Conservation (phyloP, 2,888 invertebrate genomes). For the Rhopalosiphum nymphaeae region DNA sequence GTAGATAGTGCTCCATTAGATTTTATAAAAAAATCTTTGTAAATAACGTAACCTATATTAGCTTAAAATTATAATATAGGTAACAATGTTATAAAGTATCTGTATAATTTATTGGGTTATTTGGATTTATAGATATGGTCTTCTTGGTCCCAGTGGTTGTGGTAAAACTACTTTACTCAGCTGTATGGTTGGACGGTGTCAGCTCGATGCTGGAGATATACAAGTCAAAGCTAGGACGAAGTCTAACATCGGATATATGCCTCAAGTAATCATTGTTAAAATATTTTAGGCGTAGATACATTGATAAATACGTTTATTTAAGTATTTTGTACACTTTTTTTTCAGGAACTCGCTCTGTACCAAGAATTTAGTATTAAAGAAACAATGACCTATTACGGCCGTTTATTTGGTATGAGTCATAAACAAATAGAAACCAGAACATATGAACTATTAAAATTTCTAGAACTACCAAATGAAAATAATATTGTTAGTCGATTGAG, state of each 20-base stretch:
- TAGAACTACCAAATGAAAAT: constrained; percentile 68
- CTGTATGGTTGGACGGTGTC: constrained; percentile 84
- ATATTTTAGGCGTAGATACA: background rate
- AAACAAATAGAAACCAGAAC: constrained; percentile 68
- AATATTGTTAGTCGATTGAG: constrained; percentile 68
- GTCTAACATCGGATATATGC: constrained; percentile 79
- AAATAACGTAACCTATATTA: background rate
- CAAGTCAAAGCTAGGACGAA: constrained; percentile 80
- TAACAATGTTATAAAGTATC: background rate
- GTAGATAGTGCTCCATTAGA: background rate
- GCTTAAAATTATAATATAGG: too few relatives aligned
- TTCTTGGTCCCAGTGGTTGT: constrained; percentile 91
- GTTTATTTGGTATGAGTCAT: constrained; percentile 71
- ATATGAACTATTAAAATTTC: constrained; percentile 67
- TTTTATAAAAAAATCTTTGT: background rate
- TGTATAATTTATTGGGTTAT: background rate
- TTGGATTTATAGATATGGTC: constrained; percentile 78
- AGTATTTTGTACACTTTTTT: constrained; percentile 40
- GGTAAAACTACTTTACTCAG: constrained; percentile 90
- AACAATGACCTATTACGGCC: constrained; percentile 72
- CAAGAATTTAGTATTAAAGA: constrained; percentile 72
- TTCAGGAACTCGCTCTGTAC: constrained; percentile 70
- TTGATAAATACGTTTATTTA: background rate
- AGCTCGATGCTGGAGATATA: constrained; percentile 80
- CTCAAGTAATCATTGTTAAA: constrained; percentile 70